Percentiles rank a stretch among this genome's conserved stretches.
Evolutionary conservation across 2,888 invertebrate genomes (phyloP).

Genomic region (Hyposoter dolosus): DNA sequence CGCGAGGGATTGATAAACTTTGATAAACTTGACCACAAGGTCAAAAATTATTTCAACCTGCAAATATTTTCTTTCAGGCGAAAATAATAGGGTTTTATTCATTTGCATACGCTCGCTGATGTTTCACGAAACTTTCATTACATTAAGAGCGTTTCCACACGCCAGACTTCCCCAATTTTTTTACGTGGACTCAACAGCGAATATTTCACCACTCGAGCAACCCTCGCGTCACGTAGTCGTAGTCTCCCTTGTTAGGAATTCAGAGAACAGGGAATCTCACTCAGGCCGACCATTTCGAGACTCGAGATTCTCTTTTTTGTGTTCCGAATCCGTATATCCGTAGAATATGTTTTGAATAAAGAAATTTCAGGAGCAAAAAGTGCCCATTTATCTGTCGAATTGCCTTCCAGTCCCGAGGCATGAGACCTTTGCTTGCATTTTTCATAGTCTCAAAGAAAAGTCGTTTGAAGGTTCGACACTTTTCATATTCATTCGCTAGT

Average conservation of each 20-base stretch:
- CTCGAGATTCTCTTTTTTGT: slow-evolving; percentile 2
- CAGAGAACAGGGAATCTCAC: slow-evolving; percentile 5
- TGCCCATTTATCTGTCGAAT: not conserved
- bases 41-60: not conserved
- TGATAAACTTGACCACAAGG: not conserved
- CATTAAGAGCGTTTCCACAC: not conserved
- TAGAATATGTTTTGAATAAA: not conserved
- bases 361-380: not conserved
- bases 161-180: not conserved
- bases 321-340: not conserved
- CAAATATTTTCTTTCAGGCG: not conserved
- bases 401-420: not conserved
- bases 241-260: slow-evolving; percentile 14
- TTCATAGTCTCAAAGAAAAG: not conserved
- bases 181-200: slow-evolving; percentile 1
- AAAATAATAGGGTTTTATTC: not conserved
- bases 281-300: not conserved
- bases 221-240: slow-evolving; percentile 5
- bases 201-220: slow-evolving; percentile 7
- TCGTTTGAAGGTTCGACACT: slow-evolving; percentile 2
- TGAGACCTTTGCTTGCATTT: not conserved
- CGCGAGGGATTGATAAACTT: not conserved
- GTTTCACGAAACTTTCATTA: not conserved
- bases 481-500: not conserved
- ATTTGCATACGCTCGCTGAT: not conserved